These are phyloP conservation scores for Lasius fuliginosus DNA, from an alignment of 2,888 invertebrate genomes.

Conservation along the genomic window DNA sequence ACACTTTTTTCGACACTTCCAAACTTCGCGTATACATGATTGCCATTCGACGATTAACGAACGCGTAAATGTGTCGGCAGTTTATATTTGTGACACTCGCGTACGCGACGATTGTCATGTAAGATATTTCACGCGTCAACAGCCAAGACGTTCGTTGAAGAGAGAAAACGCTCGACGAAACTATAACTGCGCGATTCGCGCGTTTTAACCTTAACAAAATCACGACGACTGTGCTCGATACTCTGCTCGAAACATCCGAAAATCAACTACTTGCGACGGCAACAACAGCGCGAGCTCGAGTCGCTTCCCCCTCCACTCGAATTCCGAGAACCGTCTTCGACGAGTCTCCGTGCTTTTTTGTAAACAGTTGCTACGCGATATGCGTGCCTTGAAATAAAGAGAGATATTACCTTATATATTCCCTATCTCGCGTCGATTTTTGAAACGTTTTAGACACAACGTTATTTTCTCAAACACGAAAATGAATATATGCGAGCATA, in stretches of 20 bases:
- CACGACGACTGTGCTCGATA: not conserved
- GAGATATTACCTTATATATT: not conserved
- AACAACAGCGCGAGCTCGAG: not conserved
- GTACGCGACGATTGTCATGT: not conserved
- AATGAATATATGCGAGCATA: not conserved
- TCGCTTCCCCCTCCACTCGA: not conserved
- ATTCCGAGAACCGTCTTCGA: not conserved
- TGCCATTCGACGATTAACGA: not conserved
- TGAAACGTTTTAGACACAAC: not conserved
- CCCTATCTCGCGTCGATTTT: not conserved
- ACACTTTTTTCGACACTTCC: not conserved
- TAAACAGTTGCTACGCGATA: not conserved
- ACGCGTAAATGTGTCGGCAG: not conserved
- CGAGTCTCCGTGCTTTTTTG: not conserved
- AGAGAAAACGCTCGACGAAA: not conserved
- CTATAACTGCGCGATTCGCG: not conserved
- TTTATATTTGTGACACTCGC: not conserved
- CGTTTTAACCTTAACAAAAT: not conserved
- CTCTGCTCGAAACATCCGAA: not conserved
- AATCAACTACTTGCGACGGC: not conserved
- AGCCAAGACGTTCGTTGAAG: not conserved
- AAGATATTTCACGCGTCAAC: not conserved
- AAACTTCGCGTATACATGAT: not conserved
- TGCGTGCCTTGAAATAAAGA: too few relatives aligned
- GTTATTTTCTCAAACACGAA: not conserved